Evolutionary conservation across 1,140 invertebrate genomes (phyloP).

Genomic region (Microplitis demolitor): DNA sequence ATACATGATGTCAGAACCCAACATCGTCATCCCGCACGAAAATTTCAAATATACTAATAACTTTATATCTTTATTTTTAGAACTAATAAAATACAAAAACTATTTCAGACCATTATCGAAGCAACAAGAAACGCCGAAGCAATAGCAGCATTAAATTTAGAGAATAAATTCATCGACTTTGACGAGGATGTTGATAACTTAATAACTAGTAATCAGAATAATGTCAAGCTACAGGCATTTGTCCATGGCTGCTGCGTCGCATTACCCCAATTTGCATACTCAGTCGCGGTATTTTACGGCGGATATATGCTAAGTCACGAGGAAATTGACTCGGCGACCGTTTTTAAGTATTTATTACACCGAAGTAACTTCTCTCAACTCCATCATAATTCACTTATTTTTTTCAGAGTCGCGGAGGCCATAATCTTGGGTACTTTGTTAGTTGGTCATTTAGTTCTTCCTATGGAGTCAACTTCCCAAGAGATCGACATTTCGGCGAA

Average conservation of each 20-base stretch:
- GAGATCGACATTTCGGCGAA: background rate
- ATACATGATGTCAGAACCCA: no score
- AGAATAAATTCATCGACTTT: background rate
- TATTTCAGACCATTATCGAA: conserved; percentile 9
- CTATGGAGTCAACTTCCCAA: background rate
- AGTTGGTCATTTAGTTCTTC: background rate
- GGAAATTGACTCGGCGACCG: conserved; percentile 6
- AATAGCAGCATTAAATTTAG: conserved; percentile 14
- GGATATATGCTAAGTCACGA: conserved; percentile 12
- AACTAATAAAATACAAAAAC: background rate
- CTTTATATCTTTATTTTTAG: no score
- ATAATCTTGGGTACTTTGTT: background rate
- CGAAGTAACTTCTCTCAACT: no score
- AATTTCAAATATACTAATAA: no score
- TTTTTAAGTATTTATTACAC: conserved; percentile 4
- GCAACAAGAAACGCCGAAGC: background rate
- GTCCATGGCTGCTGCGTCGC: conserved; percentile 4
- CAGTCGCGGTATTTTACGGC: conserved; percentile 14
- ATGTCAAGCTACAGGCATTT: background rate
- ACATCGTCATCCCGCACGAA: no score
- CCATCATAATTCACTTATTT: background rate
- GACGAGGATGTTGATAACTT: background rate
- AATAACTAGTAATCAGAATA: background rate
- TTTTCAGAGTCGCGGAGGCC: conserved; percentile 1
- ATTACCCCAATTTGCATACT: conserved; percentile 11